Base-by-base conservation (phyloP, 2,797 vertebrate species). In the Coracias cyanogaster region DNA sequence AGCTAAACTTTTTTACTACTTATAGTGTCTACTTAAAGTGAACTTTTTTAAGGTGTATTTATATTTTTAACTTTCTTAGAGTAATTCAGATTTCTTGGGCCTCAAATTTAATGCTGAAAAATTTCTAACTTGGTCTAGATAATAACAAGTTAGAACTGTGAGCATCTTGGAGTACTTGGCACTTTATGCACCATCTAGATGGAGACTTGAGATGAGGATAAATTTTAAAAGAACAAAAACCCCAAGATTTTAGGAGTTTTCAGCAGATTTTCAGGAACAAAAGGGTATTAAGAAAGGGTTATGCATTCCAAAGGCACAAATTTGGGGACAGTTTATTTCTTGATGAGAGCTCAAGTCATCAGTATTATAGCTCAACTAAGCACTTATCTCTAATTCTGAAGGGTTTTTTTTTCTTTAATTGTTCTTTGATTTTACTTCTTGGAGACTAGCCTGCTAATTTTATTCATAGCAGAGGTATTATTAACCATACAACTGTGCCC, bases 391-490 rank as follows among this genome's bases (percentile, higher is more conserved):
- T 86, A 46, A 49, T 93, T 91, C 67, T 84, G 64, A 64, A 82
- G 35, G 45, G 19, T 93, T 84, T 94, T 94, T 93, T 86, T 94
- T 94, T 93, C 85, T 93, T 94, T 89, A 86, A 64, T 74, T 91
- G 57, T 91, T 69, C 77, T 93, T 96, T 67, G 55, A 65, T 94
- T 96, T 93, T 89, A 77, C 73, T 91, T 45, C 92, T 88, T 82
- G 58, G 79, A 88, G 93, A 78, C 79, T 41, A 93, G 65, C 39
- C 69, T 93, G 88, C 74, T 93, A 90, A 93, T 96, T 89, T 73
- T 89, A 92, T 94, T 86, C 91, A 71, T 77, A 80, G 90, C 55
- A 66, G 85, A 96, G 85, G 64, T 92, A 55, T 89, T 91, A 95
- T 83, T 96, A 93, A 60, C 89, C 60, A n/a, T 58, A 86, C 39